Base-by-base conservation (phyloP, 1,140 invertebrate genomes). In the Hycleus cichorii region DNA sequence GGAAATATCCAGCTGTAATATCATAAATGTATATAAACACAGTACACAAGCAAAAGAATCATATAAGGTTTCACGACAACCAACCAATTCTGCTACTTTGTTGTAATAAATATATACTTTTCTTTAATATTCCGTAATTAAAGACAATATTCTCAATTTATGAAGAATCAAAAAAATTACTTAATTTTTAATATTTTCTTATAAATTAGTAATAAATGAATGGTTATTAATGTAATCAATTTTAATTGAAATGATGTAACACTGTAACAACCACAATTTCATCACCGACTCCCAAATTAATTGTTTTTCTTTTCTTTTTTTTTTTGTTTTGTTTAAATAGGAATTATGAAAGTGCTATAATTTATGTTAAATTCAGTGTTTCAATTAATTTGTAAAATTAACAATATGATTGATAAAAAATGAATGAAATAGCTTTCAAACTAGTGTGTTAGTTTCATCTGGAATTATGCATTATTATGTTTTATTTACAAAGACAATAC, bases 211-310 rank as follows among this genome's bases (percentile, higher is more conserved):
- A 32, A 32, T 18, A 18, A 18, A 18, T 32, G 32, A 32, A 32
- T 32, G 32, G 32, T 32, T 32, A 32, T 32, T 32, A 32, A 32
- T 32, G 32, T 32, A 32, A 32, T 32, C 4, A 32, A 32, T 32
- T 32, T 4, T 32, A 32, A 32, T 7, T 7, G 32, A 52, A 53
- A 42, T 53, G 51, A 53, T 53, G 51, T 53, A 53, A 53, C 51
- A 53, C 51, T 53, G 51, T 53, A 53, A 53, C 51, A 53, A 53
- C 51, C 51, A 53, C 51, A 53, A 53, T 12, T 53, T 45, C 51
- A 53, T 43, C 25, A 44, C 24, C 32, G 32, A 32, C 32, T 32
- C 32, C 32, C 32, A 32, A 18, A 32, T 32, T 32, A 32, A 32
- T 32, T 18, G 18, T 32, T 7, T 12, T 12, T 12, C 12, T 12